Evolutionary conservation across 2,797 vertebrate genomes (phyloP), one percentile per base, ranked within the genome.

Genomic region (Graptemys geographica): DNA sequence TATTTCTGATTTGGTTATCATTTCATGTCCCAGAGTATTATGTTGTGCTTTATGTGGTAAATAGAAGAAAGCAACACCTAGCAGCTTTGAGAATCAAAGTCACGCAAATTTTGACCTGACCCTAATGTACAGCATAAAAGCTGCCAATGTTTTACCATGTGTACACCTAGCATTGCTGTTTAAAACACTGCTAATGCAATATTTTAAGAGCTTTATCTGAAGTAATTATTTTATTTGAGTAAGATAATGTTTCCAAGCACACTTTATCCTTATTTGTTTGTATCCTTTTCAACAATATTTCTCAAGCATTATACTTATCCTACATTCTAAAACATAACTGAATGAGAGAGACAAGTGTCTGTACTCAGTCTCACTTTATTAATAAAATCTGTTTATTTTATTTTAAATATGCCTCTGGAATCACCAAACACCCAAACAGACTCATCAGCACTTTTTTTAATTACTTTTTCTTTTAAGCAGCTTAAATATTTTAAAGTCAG

Each of bases 401-500:
- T 93, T 94, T 95, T 80, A 96, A 95, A 55, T 89, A 87, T 85
- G 55, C 41, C 78, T 91, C 80, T 25, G n/a, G 74, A 94, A 90
- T 33, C 41, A 78, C 74, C 0, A 0, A 41, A 97, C 92, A 51
- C 31, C 81, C 91, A n/a, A 28, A 88, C 5, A 91, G 86, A 92
- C 87, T 95, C 62, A 94, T 96, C 91, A 96, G 93, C 88, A 92
- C 11, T 79, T 95, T 93, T 94, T 88, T 53, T 92, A 96, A 95
- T 87, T 78, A 84, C 44, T 82, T 94, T 97, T 88, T 96, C 59
- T 94, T 97, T 97, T 97, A 94, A 97, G 78, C 69, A 92, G 80
- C 81, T 97, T 96, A 96, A 98, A 97, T 97, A 96, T 97, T 97
- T 97, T 94, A 97, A 90, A 94, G 56, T 15, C 44, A 93, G 55